Conservation (phyloP, 2,113 vertebrate species). For the Oreochromis tanganicae region DNA sequence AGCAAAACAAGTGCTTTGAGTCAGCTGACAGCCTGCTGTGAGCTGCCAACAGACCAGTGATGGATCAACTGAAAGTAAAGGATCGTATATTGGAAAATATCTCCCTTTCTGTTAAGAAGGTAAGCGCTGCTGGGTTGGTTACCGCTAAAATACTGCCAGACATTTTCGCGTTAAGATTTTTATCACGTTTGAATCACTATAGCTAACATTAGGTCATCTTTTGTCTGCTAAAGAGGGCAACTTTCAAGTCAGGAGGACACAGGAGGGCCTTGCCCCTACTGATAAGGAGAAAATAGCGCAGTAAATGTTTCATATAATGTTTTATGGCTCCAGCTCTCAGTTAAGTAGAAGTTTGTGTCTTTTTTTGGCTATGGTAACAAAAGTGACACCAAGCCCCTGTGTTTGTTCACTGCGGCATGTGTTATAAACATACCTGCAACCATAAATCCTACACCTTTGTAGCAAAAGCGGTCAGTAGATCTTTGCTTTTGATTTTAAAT, state of each 20-base stretch:
- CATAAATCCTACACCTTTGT: background rate
- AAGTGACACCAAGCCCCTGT: background rate
- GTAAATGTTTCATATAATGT: background rate
- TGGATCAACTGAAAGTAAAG: constrained; percentile 94
- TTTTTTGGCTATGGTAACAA: background rate
- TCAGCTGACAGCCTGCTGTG: constrained; percentile 69
- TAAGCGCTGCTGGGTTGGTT: constrained; percentile 45
- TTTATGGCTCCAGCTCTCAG: background rate
- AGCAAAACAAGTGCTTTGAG: constrained; percentile 35
- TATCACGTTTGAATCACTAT: background rate
- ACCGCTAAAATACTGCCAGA: background rate
- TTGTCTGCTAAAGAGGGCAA: constrained; percentile 28
- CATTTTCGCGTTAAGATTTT: background rate
- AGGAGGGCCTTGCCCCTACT: background rate
- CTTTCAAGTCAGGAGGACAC: constrained; percentile 5
- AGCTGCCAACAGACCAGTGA: constrained; percentile 61
- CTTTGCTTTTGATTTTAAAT: background rate
- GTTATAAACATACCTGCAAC: constrained; percentile 1
- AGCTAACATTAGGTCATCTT: constrained; percentile 7
- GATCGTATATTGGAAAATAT: constrained; percentile 96
- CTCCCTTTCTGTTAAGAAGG: constrained; percentile 94
- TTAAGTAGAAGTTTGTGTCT: background rate
- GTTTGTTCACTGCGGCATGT: constrained; percentile 20
- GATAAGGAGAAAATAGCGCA: background rate
- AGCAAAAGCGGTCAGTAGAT: background rate